Conservation (phyloP, 2,113 vertebrate genomes). For the Pollimyrus isidori region DNA sequence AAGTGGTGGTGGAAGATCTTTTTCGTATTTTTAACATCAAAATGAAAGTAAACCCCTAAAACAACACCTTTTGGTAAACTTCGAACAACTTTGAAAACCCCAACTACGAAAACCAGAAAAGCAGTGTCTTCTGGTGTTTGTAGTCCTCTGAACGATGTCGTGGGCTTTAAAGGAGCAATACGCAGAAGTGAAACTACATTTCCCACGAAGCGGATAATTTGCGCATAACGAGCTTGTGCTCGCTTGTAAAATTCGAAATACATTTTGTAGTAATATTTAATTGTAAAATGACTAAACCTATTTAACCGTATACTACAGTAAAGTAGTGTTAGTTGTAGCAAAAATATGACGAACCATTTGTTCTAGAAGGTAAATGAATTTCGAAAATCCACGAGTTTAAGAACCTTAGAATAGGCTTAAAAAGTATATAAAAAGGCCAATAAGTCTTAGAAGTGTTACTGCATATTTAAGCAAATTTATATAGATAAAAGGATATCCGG, state of each 20-base stretch:
- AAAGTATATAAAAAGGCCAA: too few relatives aligned
- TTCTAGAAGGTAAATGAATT: not conserved
- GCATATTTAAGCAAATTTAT: not conserved
- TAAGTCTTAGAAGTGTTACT: not conserved
- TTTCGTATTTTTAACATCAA: not conserved
- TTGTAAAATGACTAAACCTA: not conserved
- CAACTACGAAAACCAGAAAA: not conserved
- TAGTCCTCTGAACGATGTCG: not conserved
- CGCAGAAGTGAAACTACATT: not conserved
- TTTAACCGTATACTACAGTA: not conserved
- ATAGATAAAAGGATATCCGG: not conserved
- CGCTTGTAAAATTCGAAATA: not conserved
- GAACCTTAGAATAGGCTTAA: not conserved
- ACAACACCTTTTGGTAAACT: not conserved
- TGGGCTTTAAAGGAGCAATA: not conserved
- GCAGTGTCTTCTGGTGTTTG: constrained; percentile 5
- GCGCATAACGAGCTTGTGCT: not conserved
- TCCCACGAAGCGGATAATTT: not conserved
- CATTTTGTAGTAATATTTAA: not conserved
- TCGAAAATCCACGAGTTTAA: not conserved
- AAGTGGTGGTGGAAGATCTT: not conserved
- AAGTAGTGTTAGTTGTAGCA: not conserved
- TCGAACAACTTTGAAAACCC: constrained; percentile 9
- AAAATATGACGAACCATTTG: not conserved
- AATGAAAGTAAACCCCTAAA: not conserved